Base-by-base conservation (phyloP, 2,113 vertebrate species). In the Labrus mixtus region DNA sequence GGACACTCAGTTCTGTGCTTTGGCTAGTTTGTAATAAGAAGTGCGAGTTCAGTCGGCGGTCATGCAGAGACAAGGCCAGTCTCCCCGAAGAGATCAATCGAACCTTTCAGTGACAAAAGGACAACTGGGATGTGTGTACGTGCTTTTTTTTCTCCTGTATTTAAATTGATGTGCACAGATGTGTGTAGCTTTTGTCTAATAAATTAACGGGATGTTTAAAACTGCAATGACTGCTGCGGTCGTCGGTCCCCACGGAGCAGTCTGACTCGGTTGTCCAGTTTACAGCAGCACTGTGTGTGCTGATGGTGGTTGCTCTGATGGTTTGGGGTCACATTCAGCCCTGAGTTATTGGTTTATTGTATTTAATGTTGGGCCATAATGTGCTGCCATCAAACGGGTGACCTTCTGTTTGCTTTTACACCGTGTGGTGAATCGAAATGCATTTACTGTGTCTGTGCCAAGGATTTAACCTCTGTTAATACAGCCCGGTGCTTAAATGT, bases 361-460 rank as follows among this genome's bases (percentile, higher is more conserved):
- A 54, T 84, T 83, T 87, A 82, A 87, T 87, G 86, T 84, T 79
- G 54, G 61, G 50, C 63, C 74, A 33, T 89, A 84, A 88, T 79
- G 79, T 69, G 59, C 78, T 69, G 48, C 60, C 83, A 74, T 88
- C 79, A 87, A 68, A 78, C 33, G 54, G 1, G 3, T 68, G 87
- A 88, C 78, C 87, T 90, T 88, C 79, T 82, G 73, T 83, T 86
- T 86, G 68, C 72, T 75, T 63, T 63, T 60, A 51, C 70, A 63
- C 68, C 82, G n/a, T 68, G 74, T 51, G 57, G 63, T 53, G 79
- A 80, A 80, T 87, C 37, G 71, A 51, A 81, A 79, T 57, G 37
- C 64, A 48, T 59, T 71, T 20, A 68, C 55, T 3, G 50, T 58
- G 60, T 53, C 79, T 15, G 37, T 59, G 71, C 73, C 72, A 82